Percentiles rank a stretch among this genome's conserved stretches.
phyloP scores from a whole-genome alignment of 2,888 invertebrate species.

The Scaptomyza flava region DNA sequence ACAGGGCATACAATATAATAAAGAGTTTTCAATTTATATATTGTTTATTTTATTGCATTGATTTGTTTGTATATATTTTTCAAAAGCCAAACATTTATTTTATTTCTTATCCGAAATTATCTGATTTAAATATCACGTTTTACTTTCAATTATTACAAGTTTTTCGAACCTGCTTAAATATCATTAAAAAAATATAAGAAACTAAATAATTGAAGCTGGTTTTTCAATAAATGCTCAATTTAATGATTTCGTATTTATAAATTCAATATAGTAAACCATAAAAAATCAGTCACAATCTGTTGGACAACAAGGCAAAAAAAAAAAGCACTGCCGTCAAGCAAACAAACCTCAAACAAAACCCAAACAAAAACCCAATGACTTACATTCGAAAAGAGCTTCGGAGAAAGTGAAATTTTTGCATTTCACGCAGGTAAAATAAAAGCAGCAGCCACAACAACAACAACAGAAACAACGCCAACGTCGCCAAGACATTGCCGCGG shows the following conservation, averaged over 20 bases:
- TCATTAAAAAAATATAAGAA: not conserved
- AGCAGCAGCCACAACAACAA: constrained; percentile 32
- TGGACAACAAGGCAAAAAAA: constrained; percentile 30
- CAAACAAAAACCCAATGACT: constrained; percentile 70
- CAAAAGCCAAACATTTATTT: too few relatives aligned
- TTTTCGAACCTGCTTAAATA: not conserved
- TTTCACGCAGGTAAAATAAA: constrained; percentile 61
- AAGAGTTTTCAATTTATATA: not conserved
- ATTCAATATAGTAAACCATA: constrained; percentile 29
- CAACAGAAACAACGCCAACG: constrained; percentile 26
- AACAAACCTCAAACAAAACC: constrained; percentile 17
- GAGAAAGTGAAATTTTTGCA: constrained; percentile 81
- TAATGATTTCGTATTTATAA: constrained; percentile 24
- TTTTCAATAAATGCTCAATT: not conserved
- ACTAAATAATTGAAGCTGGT: not conserved
- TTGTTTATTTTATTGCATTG: too few relatives aligned
- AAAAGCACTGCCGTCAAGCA: constrained; percentile 20
- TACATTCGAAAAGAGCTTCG: constrained; percentile 60
- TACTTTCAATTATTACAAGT: not conserved
- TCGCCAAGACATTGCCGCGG: constrained; percentile 31
- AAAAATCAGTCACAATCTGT: constrained; percentile 20
- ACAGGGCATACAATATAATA: not conserved
- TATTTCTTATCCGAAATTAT: too few relatives aligned
- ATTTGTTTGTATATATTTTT: too few relatives aligned
- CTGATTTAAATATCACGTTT: too few relatives aligned